Evolutionary conservation across 1,140 invertebrate species (phyloP).

Genomic region (Drosophila sproati): DNA sequence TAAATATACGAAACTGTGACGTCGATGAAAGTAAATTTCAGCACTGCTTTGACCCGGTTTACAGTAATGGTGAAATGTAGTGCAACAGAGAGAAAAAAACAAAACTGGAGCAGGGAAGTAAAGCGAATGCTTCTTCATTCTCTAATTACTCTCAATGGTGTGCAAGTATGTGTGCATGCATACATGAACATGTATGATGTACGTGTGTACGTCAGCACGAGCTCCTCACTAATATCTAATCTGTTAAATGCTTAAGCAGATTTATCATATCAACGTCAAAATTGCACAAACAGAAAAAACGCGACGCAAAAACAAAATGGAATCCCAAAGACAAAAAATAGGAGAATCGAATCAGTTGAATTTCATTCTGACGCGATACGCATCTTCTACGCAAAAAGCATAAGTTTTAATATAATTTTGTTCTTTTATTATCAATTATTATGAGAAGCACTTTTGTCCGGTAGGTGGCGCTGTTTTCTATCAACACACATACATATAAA

Average conservation of each 20-base stretch:
- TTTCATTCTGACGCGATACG: slow-evolving; percentile 48
- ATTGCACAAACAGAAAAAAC: slow-evolving; percentile 47
- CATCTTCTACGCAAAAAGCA: slow-evolving; percentile 13
- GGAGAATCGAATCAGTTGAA: slow-evolving; percentile 50
- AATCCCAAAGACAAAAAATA: slow-evolving; percentile 3
- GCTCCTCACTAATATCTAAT: slow-evolving; percentile 63
- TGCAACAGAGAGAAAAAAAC: slow-evolving; percentile 22
- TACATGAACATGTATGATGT: too few relatives aligned
- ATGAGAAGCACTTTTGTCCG: background rate
- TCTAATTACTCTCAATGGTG: background rate
- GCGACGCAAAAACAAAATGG: slow-evolving; percentile 20
- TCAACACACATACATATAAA: slow-evolving; percentile 4
- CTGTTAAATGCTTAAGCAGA: slow-evolving; percentile 59
- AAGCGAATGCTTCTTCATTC: background rate
- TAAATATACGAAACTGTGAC: slow-evolving; percentile 11
- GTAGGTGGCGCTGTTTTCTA: slow-evolving; percentile 2
- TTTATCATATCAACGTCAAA: slow-evolving; percentile 66
- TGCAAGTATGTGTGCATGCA: background rate
- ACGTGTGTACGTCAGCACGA: slow-evolving; percentile 47
- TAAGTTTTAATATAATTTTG: slow-evolving; percentile 11
- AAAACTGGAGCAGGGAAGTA: slow-evolving; percentile 40
- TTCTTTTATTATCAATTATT: slow-evolving; percentile 14
- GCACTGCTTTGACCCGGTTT: slow-evolving; percentile 66
- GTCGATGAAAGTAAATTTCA: slow-evolving; percentile 47
- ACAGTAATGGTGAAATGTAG: slow-evolving; percentile 38